Conservation (phyloP, 2,113 vertebrate species). For the Zosterops hypoxanthus region DNA sequence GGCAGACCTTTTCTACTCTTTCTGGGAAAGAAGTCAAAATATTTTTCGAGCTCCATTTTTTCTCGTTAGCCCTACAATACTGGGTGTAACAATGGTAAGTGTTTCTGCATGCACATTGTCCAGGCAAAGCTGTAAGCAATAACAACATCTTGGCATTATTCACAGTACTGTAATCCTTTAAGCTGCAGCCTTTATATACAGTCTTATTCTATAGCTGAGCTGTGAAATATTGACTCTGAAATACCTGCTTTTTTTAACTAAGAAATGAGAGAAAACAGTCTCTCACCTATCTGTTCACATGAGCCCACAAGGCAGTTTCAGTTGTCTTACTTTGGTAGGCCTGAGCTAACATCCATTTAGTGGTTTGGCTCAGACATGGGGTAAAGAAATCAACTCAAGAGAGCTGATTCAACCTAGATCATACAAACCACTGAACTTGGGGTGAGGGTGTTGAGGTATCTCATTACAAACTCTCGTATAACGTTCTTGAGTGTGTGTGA, state of each 20-base stretch:
- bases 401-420: neutral
- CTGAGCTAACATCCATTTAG: neutral
- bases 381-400: neutral
- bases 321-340: neutral
- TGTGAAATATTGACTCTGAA: neutral
- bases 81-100: constrained; percentile 96
- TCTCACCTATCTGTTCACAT: neutral
- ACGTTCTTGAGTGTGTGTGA: neutral
- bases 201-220: neutral
- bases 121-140: neutral
- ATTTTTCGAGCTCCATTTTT: constrained; percentile 75
- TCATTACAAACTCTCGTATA: neutral
- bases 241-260: neutral
- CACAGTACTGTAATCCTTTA: neutral
- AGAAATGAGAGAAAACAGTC: neutral
- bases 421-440: neutral
- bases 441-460: neutral
- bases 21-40: constrained; percentile 89
- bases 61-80: constrained; percentile 87
- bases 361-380: neutral
- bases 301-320: neutral
- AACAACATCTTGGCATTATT: neutral
- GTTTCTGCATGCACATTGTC: neutral
- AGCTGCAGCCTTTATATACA: neutral
- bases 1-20: constrained; percentile 96